Percentiles rank a stretch among this genome's conserved stretches.
phyloP scores from a whole-genome alignment of 2,113 vertebrate species.

The Charadrius vociferus region DNA sequence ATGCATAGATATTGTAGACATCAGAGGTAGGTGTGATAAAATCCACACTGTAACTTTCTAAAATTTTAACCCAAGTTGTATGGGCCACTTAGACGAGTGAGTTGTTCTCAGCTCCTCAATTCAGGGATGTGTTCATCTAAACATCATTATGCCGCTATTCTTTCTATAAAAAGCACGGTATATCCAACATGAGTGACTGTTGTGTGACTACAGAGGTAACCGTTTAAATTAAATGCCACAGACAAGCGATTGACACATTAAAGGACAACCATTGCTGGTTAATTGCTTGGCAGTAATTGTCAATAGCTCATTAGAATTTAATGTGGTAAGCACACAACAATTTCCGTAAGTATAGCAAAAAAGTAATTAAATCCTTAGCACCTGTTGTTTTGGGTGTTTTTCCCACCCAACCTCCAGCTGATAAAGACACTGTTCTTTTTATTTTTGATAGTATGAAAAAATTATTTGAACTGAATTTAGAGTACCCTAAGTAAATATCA shows the following conservation, averaged over 20 bases:
- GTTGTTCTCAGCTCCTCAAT: background rate
- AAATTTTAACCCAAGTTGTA: background rate
- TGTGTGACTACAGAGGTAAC: background rate
- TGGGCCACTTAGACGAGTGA: accelerated
- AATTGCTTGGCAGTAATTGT: background rate
- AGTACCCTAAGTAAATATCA: background rate
- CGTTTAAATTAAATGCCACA: background rate
- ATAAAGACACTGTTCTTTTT: background rate
- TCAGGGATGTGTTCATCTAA: background rate
- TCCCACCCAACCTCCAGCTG: background rate
- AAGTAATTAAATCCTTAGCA: background rate
- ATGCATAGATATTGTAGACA: background rate
- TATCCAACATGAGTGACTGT: background rate
- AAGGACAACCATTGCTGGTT: background rate
- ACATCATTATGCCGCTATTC: background rate
- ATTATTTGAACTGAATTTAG: background rate
- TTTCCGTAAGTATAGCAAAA: background rate
- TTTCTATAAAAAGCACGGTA: background rate
- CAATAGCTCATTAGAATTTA: background rate
- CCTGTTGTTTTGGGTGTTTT: background rate
- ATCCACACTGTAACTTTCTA: background rate
- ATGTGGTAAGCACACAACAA: background rate
- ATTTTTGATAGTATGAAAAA: background rate
- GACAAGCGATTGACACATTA: background rate
- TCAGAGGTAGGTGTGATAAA: background rate